Conservation (phyloP, 2,888 invertebrate species). For the Trichacis sp. region DNA sequence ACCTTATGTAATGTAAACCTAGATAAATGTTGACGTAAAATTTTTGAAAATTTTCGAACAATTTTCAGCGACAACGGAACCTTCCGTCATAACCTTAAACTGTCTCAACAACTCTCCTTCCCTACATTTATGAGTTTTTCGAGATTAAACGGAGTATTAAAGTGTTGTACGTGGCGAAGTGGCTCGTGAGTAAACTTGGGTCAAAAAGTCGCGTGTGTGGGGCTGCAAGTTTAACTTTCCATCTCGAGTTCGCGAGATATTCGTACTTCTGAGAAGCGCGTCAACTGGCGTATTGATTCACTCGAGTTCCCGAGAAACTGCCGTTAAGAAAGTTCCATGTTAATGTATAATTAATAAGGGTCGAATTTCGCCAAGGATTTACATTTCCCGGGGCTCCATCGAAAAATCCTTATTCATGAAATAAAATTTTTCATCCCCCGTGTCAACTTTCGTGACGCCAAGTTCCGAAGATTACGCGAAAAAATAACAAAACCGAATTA, state of each 20-base stretch:
- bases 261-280: slow-evolving; percentile 41
- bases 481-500: too few relatives aligned
- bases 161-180: slow-evolving; percentile 37
- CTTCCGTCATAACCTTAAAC: too few relatives aligned
- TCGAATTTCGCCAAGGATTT: slow-evolving; percentile 30
- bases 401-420: slow-evolving; percentile 2
- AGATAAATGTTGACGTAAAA: too few relatives aligned
- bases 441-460: neutral
- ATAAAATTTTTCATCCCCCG: neutral
- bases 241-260: slow-evolving; percentile 48
- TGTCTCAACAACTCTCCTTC: slow-evolving; percentile 17
- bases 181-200: slow-evolving; percentile 51
- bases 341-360: slow-evolving; percentile 38
- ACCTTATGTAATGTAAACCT: too few relatives aligned
- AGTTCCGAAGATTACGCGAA: too few relatives aligned
- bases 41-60: too few relatives aligned
- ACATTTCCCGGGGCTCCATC: slow-evolving; percentile 13
- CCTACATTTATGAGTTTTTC: slow-evolving; percentile 51
- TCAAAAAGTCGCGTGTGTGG: slow-evolving; percentile 58
- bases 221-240: slow-evolving; percentile 53
- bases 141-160: slow-evolving; percentile 38
- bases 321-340: slow-evolving; percentile 52
- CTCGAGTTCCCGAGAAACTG: slow-evolving; percentile 59
- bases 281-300: slow-evolving; percentile 58
- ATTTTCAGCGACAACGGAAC: too few relatives aligned